Evolutionary conservation across 2,113 vertebrate genomes (phyloP), one percentile per base, ranked within the genome.

Genomic region (Clarias magur): DNA sequence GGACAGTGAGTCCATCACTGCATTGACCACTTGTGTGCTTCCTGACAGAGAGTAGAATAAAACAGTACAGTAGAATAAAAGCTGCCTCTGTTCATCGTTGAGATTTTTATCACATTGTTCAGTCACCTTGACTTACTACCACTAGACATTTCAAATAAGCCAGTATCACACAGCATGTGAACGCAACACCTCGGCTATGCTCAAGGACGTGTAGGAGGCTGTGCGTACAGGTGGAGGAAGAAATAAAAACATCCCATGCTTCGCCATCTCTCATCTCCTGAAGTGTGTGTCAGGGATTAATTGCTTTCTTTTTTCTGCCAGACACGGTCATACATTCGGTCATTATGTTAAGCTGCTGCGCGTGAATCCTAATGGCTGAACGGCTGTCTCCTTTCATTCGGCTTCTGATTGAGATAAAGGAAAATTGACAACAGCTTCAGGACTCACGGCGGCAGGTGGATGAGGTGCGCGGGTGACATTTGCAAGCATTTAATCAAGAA

Each of bases 281-380:
- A 88, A 87, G 89, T 48, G 25, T 72, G 81, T 54, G n/a, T 15
- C 4, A 85, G 82, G 83, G 91, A 92, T 92, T 92, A 93, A 95
- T 93, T 92, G 92, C 91, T 90, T 92, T 90, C 91, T 90, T 90
- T 92, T 87, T 91, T 91, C 88, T 88, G 19, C n/a, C 84, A 86
- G 92, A 93, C 92, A 91, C 65, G 82, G 89, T 90, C 91, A 83
- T 92, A 92, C 91, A 92, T 93, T 92, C 91, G 91, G 92, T 92
- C 90, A 93, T 94, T 93, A 93, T 85, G 79, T 87, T 81, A 88
- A 91, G 92, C 92, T 54, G 81, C 87, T 86, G 87, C 68, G 86
- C 85, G 83, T 92, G 89, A 93, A 92, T 93, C 91, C 87, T 86
- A 83, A 85, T 70, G 85, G 68, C 87, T 85, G 62, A 84, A 86